A percentile compares a stretch with the other conserved stretches of the same genome.
These are phyloP conservation scores for Erannis defoliaria DNA, from an alignment of 2,888 invertebrate species.

Conservation along the genomic window DNA sequence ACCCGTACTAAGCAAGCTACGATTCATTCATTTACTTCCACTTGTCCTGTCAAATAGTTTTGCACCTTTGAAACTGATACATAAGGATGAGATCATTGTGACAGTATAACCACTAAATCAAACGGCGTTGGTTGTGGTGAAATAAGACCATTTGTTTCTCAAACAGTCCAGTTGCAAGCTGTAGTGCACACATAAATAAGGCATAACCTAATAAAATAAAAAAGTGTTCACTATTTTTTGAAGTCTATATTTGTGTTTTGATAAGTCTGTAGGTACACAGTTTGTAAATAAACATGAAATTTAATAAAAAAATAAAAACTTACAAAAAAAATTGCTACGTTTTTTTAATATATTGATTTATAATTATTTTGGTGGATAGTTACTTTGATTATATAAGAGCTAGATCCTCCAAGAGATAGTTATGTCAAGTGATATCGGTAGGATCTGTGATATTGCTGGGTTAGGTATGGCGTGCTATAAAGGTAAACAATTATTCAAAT, in stretches of 20 bases:
- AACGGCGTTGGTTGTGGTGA: background rate
- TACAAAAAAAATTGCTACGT: background rate
- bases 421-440: too few relatives aligned
- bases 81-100: too few relatives aligned
- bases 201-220: background rate
- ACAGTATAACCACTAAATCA: too few relatives aligned
- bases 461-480: too few relatives aligned
- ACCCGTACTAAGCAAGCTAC: slow-evolving; percentile 38
- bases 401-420: too few relatives aligned
- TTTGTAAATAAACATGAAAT: slow-evolving; percentile 1
- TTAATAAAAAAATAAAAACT: background rate
- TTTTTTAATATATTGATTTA: background rate
- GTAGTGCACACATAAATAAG: background rate
- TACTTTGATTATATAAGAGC: too few relatives aligned
- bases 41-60: too few relatives aligned
- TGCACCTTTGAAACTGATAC: too few relatives aligned
- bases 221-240: slow-evolving; percentile 1
- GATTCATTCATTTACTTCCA: too few relatives aligned
- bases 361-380: too few relatives aligned
- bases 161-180: background rate
- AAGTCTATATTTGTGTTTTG: slow-evolving; percentile 3
- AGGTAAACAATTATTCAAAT: slow-evolving; percentile 41
- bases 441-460: too few relatives aligned
- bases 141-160: background rate
- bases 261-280: slow-evolving; percentile 10